Base-by-base conservation (phyloP, 2,113 vertebrate species). In the Tragelaphus imberbis region DNA sequence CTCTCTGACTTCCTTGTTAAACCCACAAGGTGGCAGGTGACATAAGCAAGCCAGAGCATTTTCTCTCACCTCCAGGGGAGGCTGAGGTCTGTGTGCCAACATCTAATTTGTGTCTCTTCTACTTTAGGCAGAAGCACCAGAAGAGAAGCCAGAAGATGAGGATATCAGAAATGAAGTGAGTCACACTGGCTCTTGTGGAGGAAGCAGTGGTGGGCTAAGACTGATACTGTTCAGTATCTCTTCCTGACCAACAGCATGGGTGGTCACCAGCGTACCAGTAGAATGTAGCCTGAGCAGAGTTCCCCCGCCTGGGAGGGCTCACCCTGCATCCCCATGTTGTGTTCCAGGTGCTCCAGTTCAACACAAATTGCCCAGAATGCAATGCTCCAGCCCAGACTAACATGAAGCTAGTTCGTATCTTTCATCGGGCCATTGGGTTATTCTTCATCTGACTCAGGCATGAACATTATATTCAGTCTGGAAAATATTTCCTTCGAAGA, bases 321-420 rank as follows among this genome's bases (percentile, higher is more conserved):
- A 97, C 7, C 11, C 11, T 25, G 1, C 90, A 47, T 21, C 13
- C 30, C 2, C 0, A 16, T 23, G 23, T 88, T 81, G 4, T 61
- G 6, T 30, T 36, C 2, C 96, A 99, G 99, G 99, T 99, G 0
- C 96, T 99, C 91, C 98, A 99, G 92, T 99, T 99, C 96, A 98
- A 98, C 98, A 99, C 99, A 40, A 99, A 99, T 97, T 99, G 99
- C 91, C 99, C 99, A 0, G 99, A 99, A 84, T 99, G 99, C 98
- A 99, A 99, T 0, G 99, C 99, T 4, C 99, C 99, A 0, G 99
- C 99, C 23, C 98, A 97, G 40, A 99, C 99, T 44, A 99, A 99
- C 97, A 99, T 99, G 99, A 99, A 99, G 98, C 95, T 99, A 44
- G 99, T 99, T 80, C 99, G 99, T 99, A 99, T 99, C 99, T 99